These are phyloP conservation scores for Pangasius mekongensis DNA, from an alignment of 2,797 vertebrate species.

Conservation along the genomic window DNA sequence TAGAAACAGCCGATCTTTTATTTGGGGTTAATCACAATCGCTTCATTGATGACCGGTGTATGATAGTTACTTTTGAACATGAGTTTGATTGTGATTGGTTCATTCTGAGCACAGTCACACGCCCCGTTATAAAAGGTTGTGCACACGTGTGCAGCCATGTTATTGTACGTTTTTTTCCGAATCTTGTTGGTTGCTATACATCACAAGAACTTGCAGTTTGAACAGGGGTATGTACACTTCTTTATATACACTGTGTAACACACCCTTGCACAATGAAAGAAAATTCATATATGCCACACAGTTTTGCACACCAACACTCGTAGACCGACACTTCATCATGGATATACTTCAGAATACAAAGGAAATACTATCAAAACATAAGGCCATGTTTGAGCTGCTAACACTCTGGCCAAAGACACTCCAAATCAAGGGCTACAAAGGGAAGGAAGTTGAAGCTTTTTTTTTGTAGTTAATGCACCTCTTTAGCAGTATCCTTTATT, in stretches of 20 bases:
- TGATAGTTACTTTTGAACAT: too few relatives aligned
- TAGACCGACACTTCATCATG: background rate
- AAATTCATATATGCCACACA: background rate
- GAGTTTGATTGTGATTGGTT: too few relatives aligned
- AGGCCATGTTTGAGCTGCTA: slow-evolving; percentile 64
- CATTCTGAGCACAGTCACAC: too few relatives aligned
- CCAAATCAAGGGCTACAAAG: slow-evolving; percentile 56
- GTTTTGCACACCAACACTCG: background rate
- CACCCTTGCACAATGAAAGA: background rate
- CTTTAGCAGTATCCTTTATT: slow-evolving; percentile 80
- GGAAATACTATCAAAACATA: slow-evolving; percentile 69
- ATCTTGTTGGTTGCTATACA: too few relatives aligned
- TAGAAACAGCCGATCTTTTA: too few relatives aligned
- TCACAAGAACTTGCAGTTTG: background rate
- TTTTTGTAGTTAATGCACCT: slow-evolving; percentile 68
- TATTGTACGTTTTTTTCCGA: too few relatives aligned
- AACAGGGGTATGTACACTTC: background rate
- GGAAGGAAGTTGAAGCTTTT: slow-evolving; percentile 70
- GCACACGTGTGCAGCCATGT: too few relatives aligned
- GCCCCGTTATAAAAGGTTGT: too few relatives aligned
- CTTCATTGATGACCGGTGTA: too few relatives aligned
- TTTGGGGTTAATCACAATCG: too few relatives aligned
- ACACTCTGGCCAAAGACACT: slow-evolving; percentile 50
- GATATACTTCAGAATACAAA: slow-evolving; percentile 61
- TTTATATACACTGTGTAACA: background rate